These are phyloP conservation scores for Diadophis punctatus DNA, from an alignment of 2,113 vertebrate species.

Conservation along the genomic window DNA sequence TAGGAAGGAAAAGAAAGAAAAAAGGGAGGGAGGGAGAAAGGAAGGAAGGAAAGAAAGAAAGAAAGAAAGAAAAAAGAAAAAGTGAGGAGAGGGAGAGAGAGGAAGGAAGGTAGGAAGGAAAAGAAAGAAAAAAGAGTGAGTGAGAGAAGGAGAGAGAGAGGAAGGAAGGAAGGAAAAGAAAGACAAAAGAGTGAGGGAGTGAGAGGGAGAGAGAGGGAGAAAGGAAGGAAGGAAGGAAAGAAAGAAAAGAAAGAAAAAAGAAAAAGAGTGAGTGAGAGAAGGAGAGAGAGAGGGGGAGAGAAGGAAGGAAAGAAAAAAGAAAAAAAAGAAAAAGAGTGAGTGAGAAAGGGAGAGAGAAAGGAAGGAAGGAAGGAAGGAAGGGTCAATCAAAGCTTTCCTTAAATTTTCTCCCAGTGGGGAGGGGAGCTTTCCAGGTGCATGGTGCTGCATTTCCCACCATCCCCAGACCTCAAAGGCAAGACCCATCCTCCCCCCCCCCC, in stretches of 20 bases:
- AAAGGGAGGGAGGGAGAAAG: rapidly evolving
- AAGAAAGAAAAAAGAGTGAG: not conserved
- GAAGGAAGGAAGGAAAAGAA: not conserved
- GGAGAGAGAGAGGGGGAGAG: rapidly evolving
- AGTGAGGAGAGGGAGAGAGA: not conserved
- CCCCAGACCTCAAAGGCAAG: not conserved
- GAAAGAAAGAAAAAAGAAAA: rapidly evolving
- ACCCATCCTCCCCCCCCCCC: not conserved
- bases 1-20: not conserved
- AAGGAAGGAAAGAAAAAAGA: rapidly evolving
- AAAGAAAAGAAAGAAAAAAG: no score
- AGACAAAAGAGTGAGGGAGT: no score
- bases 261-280: no score
- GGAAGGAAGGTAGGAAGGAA: not conserved
- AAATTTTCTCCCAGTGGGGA: not conserved
- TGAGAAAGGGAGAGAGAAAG: not conserved
- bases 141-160: not conserved
- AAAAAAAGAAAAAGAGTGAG: no score
- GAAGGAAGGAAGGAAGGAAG: not conserved
- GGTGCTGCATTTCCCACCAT: not conserved
- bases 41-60: no score
- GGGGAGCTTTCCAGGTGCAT: not conserved
- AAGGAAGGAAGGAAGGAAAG: no score
- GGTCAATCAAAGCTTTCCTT: not conserved
- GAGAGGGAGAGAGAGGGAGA: no score